Conservation (phyloP, 1,140 invertebrate genomes). For the Heliothis subflexa region DNA sequence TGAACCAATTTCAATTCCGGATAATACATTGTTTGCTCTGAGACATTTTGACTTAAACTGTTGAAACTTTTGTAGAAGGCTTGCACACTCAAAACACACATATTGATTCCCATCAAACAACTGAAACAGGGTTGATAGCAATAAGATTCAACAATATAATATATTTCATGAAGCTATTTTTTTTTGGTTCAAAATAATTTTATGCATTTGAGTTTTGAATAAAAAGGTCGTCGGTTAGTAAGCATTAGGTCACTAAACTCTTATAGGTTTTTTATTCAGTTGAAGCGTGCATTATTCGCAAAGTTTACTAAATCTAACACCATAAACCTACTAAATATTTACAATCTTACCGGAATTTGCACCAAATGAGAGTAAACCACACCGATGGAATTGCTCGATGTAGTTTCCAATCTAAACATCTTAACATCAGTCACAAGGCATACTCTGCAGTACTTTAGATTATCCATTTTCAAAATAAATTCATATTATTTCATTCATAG, state of each 20-base stretch:
- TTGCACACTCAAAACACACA: constrained; percentile 46
- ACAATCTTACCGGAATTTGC: constrained; percentile 34
- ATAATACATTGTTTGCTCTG: constrained; percentile 37
- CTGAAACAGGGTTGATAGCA: constrained; percentile 1
- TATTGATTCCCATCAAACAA: constrained; percentile 12
- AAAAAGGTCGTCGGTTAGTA: too few relatives aligned
- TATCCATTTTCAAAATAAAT: constrained; percentile 10
- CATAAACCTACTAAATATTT: too few relatives aligned
- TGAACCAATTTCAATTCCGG: not conserved
- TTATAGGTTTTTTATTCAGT: too few relatives aligned
- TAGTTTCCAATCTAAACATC: constrained; percentile 39
- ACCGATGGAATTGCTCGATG: constrained; percentile 32
- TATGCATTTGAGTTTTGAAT: too few relatives aligned
- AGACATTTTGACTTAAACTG: constrained; percentile 44
- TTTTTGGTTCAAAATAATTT: too few relatives aligned
- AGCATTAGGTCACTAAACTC: too few relatives aligned
- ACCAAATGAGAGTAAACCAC: constrained; percentile 40
- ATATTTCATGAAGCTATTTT: too few relatives aligned
- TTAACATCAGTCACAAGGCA: constrained; percentile 47
- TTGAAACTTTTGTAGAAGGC: constrained; percentile 39
- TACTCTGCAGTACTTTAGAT: constrained; percentile 38
- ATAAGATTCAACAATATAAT: too few relatives aligned
- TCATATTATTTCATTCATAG: too few relatives aligned
- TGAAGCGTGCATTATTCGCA: too few relatives aligned
- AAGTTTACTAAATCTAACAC: too few relatives aligned